A percentile compares a stretch with the other conserved stretches of the same genome.
Evolutionary conservation across 2,113 vertebrate genomes (phyloP).

Genomic region (Enhydra lutris): DNA sequence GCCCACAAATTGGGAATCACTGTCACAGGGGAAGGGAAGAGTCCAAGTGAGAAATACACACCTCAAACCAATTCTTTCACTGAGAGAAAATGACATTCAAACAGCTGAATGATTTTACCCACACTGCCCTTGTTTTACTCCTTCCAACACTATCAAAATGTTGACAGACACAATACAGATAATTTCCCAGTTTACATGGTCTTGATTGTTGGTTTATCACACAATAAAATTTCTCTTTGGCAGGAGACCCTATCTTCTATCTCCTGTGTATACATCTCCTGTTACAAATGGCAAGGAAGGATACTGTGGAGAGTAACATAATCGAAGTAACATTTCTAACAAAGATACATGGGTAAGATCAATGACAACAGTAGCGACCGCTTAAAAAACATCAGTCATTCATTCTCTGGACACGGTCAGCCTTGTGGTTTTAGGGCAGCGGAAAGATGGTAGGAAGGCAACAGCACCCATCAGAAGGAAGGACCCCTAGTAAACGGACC

Average conservation of each 20-base stretch:
- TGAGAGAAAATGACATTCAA: slow-evolving; percentile 1
- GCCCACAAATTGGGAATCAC: neutral
- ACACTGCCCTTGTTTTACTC: neutral
- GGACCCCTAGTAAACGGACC: neutral
- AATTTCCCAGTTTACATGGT: neutral
- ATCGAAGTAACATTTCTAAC: slow-evolving; percentile 56
- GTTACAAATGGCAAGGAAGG: neutral
- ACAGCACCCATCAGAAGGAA: neutral
- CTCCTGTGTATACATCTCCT: neutral
- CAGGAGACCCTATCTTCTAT: neutral
- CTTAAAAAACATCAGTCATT: slow-evolving; percentile 39
- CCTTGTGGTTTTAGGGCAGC: neutral
- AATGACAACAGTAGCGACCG: neutral
- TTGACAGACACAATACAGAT: neutral
- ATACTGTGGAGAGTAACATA: neutral
- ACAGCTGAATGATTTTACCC: neutral
- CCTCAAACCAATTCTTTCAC: neutral
- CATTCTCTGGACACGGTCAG: neutral
- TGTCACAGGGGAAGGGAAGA: neutral
- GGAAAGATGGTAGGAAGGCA: neutral
- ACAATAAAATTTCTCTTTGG: slow-evolving; percentile 27
- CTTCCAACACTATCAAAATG: neutral
- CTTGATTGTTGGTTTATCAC: slow-evolving; percentile 6
- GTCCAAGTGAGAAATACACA: neutral
- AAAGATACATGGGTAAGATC: neutral